Base-by-base conservation (phyloP, 2,888 invertebrate species). In the Agriopis marginaria region DNA sequence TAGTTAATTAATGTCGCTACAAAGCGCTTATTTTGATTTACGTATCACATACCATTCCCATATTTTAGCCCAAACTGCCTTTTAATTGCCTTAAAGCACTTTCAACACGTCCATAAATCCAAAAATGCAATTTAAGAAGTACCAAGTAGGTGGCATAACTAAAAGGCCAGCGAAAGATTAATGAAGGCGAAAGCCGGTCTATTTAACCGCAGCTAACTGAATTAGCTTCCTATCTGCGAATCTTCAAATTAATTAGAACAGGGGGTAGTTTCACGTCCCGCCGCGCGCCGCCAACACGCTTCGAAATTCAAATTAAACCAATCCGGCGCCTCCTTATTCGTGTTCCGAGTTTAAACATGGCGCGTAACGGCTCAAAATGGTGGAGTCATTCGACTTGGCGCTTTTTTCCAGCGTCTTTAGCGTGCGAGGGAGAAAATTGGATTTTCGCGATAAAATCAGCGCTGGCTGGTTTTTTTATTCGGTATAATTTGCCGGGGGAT, bases 231-330 rank as follows among this genome's bases (percentile, higher is more conserved):
- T 92, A 93, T 94, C 93, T 91, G 89, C 88, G 91, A 87, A 93
- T 93, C 93, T 87, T 86, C 87, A 91, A 93, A 93, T 93, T 93
- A 93, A 93, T 93, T 93, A 90, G 89, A 84, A 78, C 89, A 87
- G 84, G 85, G 86, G 85, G 86, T 86, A 85, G 86, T 85, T 83
- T 86, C 81, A 72, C 62, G 62, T 53, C 68, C 73, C 68, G 76
- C 66, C 71, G 72, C 72, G 81, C 82, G 60, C 80, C 77, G 79
- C 83, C 85, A 84, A 83, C 87, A 86, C 89, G 88, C 86, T 89
- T 92, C 90, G 82, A 92, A 93, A 94, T 94, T 94, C 92, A 94
- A 94, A 94, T 94, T 93, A 94, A 92, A 92, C 94, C 92, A 92
- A 93, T 92, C 91, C 88, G 91, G 93, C 91, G 93, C 94, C 94